These are phyloP conservation scores for Caenorhabditis sp. DNA, from an alignment of 2,888 invertebrate species.

Conservation along the genomic window DNA sequence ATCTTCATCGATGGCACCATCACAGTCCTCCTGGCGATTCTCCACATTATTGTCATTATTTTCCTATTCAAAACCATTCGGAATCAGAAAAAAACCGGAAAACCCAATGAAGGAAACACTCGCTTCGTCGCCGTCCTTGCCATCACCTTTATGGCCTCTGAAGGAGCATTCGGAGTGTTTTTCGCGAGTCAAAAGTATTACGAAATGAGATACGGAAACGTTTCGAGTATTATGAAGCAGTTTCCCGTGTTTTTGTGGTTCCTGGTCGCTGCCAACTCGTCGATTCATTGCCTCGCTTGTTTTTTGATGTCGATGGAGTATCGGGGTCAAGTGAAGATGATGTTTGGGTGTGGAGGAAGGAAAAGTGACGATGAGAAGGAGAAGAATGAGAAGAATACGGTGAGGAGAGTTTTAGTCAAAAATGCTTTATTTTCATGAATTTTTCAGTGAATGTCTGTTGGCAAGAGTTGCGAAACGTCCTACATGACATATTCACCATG, in stretches of 20 bases:
- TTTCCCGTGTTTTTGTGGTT: neutral
- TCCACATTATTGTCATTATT: neutral
- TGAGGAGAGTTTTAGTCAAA: neutral
- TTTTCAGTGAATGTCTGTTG: too few species aligned
- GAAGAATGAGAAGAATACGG: neutral
- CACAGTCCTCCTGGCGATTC: neutral
- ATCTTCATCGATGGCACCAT: neutral
- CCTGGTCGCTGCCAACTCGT: neutral
- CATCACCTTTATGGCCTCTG: neutral
- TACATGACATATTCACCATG: too few species aligned
- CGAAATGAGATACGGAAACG: neutral
- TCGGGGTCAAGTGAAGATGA: neutral
- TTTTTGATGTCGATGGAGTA: constrained; percentile 6
- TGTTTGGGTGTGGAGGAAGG: neutral
- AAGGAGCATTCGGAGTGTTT: neutral
- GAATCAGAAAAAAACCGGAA: neutral
- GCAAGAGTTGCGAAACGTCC: too few species aligned
- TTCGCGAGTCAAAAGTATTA: neutral
- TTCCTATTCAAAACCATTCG: neutral
- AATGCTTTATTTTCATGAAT: too few species aligned
- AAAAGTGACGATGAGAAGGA: neutral
- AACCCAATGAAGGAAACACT: neutral
- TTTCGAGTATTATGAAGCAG: too few species aligned
- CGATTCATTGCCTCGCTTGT: constrained; percentile 3
- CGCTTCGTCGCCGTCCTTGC: constrained; percentile 3